Percentiles rank a stretch among this genome's conserved stretches.
These are phyloP conservation scores for Anguilla anguilla DNA, from an alignment of 2,797 vertebrate genomes.

Conservation along the genomic window DNA sequence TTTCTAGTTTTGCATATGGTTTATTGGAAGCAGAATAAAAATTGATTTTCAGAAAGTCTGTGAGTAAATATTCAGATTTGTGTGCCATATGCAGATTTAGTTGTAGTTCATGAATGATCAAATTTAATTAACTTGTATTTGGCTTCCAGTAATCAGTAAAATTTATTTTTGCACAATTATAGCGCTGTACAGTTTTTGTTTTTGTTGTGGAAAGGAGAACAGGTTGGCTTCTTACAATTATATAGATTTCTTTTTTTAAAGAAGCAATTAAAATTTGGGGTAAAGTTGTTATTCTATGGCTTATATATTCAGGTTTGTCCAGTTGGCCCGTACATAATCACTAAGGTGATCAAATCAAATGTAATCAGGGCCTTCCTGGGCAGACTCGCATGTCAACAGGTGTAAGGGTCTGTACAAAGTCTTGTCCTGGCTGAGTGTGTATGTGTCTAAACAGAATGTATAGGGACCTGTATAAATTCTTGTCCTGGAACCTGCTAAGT, in stretches of 20 bases:
- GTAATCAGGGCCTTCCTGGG: not conserved
- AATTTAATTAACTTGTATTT: not conserved
- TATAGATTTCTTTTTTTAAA: not conserved
- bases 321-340: not conserved
- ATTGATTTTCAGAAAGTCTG: not conserved
- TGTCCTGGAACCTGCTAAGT: not conserved
- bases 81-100: not conserved
- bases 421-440: not conserved
- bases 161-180: not conserved
- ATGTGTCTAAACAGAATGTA: not conserved
- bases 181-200: not conserved
- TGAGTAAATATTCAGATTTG: not conserved
- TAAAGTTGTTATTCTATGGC: not conserved
- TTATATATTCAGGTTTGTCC: not conserved
- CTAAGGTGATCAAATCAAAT: not conserved
- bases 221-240: not conserved
- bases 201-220: not conserved
- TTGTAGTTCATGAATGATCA: not conserved
- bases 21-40: not conserved
- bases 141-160: not conserved
- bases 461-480: not conserved
- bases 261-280: not conserved
- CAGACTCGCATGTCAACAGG: not conserved
- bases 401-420: not conserved
- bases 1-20: not conserved